These are phyloP conservation scores for Meloidogyne floridensis DNA, from an alignment of 1,140 invertebrate species.

Conservation along the genomic window DNA sequence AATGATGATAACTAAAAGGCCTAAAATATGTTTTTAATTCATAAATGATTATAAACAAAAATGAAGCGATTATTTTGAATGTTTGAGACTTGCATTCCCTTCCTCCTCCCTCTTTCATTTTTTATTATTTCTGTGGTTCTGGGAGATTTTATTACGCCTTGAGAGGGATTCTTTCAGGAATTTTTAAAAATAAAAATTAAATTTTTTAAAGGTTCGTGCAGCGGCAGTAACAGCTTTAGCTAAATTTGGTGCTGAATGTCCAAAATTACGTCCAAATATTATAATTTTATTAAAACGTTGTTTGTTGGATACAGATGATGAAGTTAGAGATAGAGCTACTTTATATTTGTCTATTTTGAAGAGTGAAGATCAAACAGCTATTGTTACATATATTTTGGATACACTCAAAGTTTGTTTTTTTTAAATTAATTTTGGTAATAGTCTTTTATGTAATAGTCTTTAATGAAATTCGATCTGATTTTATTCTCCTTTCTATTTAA, in stretches of 20 bases:
- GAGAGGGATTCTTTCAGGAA: too few species aligned
- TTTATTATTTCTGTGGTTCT: background rate
- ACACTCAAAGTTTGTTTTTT: conserved; percentile 57
- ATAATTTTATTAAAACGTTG: conserved; percentile 78
- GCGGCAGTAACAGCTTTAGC: conserved; percentile 95
- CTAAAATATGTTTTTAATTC: conserved; percentile 16
- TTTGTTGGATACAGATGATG: conserved; percentile 94
- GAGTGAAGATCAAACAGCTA: conserved; percentile 73
- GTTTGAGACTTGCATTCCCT: background rate
- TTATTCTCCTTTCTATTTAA: conserved; percentile 29
- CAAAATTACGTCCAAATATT: conserved; percentile 85
- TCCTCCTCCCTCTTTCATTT: background rate
- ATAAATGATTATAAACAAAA: conserved; percentile 11
- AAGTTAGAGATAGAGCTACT: conserved; percentile 95
- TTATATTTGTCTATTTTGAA: conserved; percentile 87
- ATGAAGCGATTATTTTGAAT: conserved; percentile 16
- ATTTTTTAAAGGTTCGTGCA: conserved; percentile 57
- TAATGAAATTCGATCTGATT: too few species aligned
- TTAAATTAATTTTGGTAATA: background rate
- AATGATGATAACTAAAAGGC: conserved; percentile 48
- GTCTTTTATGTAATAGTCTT: too few species aligned
- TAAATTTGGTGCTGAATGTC: conserved; percentile 93
- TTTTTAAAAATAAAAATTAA: background rate
- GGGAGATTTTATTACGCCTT: too few species aligned
- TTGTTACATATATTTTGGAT: conserved; percentile 83